These are phyloP conservation scores for Tridacna crocea DNA, from an alignment of 2,888 invertebrate species.

Conservation along the genomic window DNA sequence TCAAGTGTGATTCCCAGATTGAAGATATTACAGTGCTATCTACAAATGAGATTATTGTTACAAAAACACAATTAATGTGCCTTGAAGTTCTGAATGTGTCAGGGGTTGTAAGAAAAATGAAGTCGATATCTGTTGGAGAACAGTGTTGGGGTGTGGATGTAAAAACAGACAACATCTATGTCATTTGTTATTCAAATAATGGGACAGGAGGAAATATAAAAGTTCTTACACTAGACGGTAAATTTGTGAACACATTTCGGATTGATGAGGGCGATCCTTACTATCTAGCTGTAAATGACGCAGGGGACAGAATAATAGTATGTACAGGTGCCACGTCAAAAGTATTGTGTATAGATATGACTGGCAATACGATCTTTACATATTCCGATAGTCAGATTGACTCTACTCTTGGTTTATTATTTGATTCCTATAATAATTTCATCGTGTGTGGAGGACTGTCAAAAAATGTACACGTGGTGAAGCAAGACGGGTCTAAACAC, in stretches of 20 bases:
- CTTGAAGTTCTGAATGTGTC: neutral
- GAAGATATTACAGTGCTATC: neutral
- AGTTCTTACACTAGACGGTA: neutral
- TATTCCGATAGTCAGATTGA: neutral
- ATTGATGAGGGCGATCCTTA: neutral
- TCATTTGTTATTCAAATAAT: neutral
- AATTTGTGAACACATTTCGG: neutral
- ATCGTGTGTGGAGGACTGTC: neutral
- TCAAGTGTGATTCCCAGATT: neutral
- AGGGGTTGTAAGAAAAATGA: neutral
- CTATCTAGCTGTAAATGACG: neutral
- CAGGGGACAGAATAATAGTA: neutral
- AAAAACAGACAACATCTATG: neutral
- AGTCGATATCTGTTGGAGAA: neutral
- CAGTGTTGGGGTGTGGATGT: neutral
- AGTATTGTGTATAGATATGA: neutral
- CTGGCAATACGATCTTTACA: neutral
- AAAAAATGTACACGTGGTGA: conserved; percentile 4
- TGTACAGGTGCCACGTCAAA: neutral
- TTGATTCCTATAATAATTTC: neutral
- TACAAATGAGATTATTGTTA: neutral
- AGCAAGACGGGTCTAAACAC: neutral
- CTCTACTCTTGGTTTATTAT: neutral
- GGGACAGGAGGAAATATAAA: neutral
- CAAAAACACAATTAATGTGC: neutral